Evolutionary conservation across 2,888 invertebrate genomes (phyloP).

Genomic region (Troides oblongomaculatus): DNA sequence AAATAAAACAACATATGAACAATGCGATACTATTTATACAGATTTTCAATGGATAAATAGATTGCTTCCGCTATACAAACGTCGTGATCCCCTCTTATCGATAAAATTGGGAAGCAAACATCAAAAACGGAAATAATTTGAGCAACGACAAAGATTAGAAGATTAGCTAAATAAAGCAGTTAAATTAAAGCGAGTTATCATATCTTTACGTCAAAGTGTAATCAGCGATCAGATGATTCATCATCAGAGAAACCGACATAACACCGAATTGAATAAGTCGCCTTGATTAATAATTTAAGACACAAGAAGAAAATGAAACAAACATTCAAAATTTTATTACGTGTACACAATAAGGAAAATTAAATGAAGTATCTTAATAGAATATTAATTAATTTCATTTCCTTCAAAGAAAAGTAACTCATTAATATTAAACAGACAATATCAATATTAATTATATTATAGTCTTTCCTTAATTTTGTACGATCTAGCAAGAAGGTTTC

Average conservation of each 20-base stretch:
- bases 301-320: not conserved
- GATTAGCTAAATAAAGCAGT: not conserved
- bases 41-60: too few relatives aligned
- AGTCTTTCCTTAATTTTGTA: not conserved
- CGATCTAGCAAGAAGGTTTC: not conserved
- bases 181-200: too few relatives aligned
- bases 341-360: not conserved
- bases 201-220: not conserved
- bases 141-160: not conserved
- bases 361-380: not conserved
- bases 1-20: too few relatives aligned
- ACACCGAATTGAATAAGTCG: not conserved
- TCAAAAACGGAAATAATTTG: not conserved
- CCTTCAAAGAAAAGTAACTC: slow-evolving; percentile 16
- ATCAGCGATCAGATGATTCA: not conserved
- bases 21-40: too few relatives aligned
- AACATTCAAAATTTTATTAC: not conserved
- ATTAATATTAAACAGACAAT: slow-evolving; percentile 17
- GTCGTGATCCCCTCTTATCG: not conserved
- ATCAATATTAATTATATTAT: not conserved
- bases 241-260: not conserved
- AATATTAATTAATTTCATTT: slow-evolving; percentile 13
- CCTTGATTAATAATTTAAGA: not conserved
- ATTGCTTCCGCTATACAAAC: not conserved
- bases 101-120: not conserved